A percentile compares a stretch with the other conserved stretches of the same genome.
Evolutionary conservation across 2,888 invertebrate genomes (phyloP).

Genomic region (Phalera bucephala): DNA sequence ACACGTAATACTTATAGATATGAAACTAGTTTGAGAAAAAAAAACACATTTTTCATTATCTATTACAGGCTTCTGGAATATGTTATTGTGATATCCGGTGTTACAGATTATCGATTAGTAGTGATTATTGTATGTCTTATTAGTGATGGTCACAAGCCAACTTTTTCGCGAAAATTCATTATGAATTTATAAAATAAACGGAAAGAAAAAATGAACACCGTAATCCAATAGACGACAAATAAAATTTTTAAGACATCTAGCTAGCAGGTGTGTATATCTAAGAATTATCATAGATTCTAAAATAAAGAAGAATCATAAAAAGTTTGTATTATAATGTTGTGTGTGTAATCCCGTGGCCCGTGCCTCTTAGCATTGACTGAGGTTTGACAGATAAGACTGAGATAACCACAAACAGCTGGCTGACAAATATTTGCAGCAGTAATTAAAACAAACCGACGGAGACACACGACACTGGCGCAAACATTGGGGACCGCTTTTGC

Average conservation of each 20-base stretch:
- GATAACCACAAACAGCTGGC: conserved; percentile 73
- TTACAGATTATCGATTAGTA: not conserved
- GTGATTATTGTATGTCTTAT: too few species aligned
- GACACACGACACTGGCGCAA: conserved; percentile 51
- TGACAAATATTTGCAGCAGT: conserved; percentile 73
- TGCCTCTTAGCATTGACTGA: conserved; percentile 77
- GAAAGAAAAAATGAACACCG: too few species aligned
- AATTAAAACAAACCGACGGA: conserved; percentile 67
- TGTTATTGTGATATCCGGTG: not conserved
- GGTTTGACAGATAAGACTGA: conserved; percentile 79
- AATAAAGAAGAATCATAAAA: conserved; percentile 25
- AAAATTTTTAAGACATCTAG: conserved; percentile 6
- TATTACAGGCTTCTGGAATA: conserved; percentile 12
- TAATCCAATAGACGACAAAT: too few species aligned
- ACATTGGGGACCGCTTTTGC: conserved; percentile 54
- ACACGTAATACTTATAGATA: conserved; percentile 16
- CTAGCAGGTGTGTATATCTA: conserved; percentile 13
- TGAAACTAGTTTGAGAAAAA: conserved; percentile 22
- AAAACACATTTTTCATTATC: conserved; percentile 16
- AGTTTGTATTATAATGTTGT: conserved; percentile 22
- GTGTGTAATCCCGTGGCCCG: conserved; percentile 54
- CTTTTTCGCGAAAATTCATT: too few species aligned
- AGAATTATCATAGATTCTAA: conserved; percentile 8
- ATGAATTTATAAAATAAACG: too few species aligned
- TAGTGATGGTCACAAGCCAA: too few species aligned